Evolutionary conservation across 2,888 invertebrate species (phyloP).

Genomic region (Volucella inanis): DNA sequence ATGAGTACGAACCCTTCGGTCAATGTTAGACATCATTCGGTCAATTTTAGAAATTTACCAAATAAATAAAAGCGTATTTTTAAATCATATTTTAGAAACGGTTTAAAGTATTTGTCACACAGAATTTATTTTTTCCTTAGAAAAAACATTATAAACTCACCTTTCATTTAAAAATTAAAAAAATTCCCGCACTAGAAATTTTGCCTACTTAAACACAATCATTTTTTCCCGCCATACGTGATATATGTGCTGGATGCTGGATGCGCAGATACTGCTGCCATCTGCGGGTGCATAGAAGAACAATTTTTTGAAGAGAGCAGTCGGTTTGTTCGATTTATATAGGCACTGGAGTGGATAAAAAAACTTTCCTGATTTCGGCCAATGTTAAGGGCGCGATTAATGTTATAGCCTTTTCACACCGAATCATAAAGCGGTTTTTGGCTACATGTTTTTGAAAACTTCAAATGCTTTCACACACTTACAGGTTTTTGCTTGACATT

Average conservation of each 20-base stretch:
- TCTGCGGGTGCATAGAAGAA: too few relatives aligned
- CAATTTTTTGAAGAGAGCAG: slow-evolving; percentile 2
- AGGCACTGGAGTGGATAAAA: neutral
- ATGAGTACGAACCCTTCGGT: too few relatives aligned
- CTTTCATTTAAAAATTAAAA: slow-evolving; percentile 4
- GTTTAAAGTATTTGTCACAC: neutral
- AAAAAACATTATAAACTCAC: slow-evolving; percentile 7
- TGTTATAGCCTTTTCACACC: too few relatives aligned
- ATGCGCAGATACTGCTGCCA: neutral
- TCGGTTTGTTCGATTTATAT: slow-evolving; percentile 2
- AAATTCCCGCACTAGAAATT: slow-evolving; percentile 12
- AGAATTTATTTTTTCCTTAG: slow-evolving; percentile 1
- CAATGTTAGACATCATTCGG: too few relatives aligned
- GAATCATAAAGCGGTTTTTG: too few relatives aligned
- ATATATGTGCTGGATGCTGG: neutral
- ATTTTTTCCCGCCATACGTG: too few relatives aligned
- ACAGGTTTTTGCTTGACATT: too few relatives aligned
- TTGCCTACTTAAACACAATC: neutral
- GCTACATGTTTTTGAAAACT: too few relatives aligned
- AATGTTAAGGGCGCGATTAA: slow-evolving; percentile 5
- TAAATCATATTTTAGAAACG: too few relatives aligned
- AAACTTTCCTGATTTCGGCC: slow-evolving; percentile 7
- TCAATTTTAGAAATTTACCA: too few relatives aligned
- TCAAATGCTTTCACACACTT: too few relatives aligned
- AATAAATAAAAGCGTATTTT: too few relatives aligned